Conservation (phyloP, 2,888 invertebrate species). For the Chrysotoxum bicinctum region DNA sequence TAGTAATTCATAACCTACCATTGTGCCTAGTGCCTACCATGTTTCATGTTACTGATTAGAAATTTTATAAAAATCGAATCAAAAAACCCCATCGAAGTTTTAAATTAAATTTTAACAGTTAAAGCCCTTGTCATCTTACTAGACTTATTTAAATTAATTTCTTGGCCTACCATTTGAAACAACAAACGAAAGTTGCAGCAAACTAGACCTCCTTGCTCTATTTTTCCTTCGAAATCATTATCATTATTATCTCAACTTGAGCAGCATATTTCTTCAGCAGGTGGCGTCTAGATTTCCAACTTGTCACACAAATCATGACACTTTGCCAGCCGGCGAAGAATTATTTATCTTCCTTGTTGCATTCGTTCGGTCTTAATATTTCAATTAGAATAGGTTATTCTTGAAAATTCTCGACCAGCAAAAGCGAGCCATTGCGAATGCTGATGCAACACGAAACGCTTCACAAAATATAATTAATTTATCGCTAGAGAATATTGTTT, state of each 20-base stretch:
- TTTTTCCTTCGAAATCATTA: neutral
- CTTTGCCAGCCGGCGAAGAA: slow-evolving; percentile 34
- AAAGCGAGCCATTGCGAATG: neutral
- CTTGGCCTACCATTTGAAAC: neutral
- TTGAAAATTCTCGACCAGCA: neutral
- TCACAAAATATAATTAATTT: slow-evolving; percentile 59
- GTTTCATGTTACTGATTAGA: too few species aligned
- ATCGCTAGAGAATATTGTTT: slow-evolving; percentile 25
- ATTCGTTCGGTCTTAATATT: slow-evolving; percentile 44
- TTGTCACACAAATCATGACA: slow-evolving; percentile 62
- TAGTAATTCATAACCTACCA: neutral
- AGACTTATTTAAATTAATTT: neutral
- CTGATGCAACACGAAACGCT: slow-evolving; percentile 39
- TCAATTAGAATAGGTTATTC: slow-evolving; percentile 15
- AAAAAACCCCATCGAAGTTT: neutral
- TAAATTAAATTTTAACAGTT: neutral
- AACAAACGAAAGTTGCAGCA: neutral
- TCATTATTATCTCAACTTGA: neutral
- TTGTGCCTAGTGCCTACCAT: neutral
- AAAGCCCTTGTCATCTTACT: neutral
- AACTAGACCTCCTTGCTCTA: neutral
- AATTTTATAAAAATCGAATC: neutral
- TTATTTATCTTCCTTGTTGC: slow-evolving; percentile 61
- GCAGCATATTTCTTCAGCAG: slow-evolving; percentile 35
- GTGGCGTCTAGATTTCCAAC: slow-evolving; percentile 48